Evolutionary conservation across 2,888 invertebrate genomes (phyloP).

Genomic region (Gryllus longicercus): DNA sequence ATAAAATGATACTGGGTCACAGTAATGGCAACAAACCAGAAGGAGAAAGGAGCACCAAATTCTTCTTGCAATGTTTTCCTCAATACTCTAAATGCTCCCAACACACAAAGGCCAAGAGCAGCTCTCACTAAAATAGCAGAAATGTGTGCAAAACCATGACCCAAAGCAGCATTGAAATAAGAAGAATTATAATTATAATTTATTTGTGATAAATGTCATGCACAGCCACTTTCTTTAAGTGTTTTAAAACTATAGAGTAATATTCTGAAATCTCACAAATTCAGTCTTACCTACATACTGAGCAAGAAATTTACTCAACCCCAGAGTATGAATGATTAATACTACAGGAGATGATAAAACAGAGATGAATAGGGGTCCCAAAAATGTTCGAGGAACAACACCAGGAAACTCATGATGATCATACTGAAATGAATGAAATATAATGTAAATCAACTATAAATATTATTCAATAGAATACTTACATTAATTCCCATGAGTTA

Average conservation of each 20-base stretch:
- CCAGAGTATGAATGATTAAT: conserved; percentile 61
- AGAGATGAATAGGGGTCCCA: conserved; percentile 84
- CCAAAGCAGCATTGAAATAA: not conserved
- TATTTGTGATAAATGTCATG: not conserved
- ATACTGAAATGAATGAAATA: conserved; percentile 64
- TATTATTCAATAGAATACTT: not conserved
- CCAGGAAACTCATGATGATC: conserved; percentile 97
- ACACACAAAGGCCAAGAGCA: conserved; percentile 71
- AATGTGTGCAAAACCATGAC: not conserved
- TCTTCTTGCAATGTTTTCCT: conserved; percentile 68
- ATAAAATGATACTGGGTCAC: conserved; percentile 96
- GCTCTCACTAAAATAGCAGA: conserved; percentile 66
- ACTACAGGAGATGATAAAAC: conserved; percentile 73
- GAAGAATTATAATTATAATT: not conserved
- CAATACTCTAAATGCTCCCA: conserved; percentile 70
- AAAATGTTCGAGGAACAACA: conserved; percentile 93
- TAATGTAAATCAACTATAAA: not conserved
- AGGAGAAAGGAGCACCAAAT: conserved; percentile 73
- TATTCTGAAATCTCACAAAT: not conserved
- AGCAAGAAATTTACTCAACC: conserved; percentile 78
- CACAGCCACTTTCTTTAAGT: not conserved
- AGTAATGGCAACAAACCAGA: conserved; percentile 81
- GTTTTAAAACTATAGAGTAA: not conserved
- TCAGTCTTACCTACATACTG: conserved; percentile 77
- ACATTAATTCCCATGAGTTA: conserved; percentile 46